Base-by-base conservation (phyloP, 1,140 invertebrate genomes). In the Littorina saxatilis region DNA sequence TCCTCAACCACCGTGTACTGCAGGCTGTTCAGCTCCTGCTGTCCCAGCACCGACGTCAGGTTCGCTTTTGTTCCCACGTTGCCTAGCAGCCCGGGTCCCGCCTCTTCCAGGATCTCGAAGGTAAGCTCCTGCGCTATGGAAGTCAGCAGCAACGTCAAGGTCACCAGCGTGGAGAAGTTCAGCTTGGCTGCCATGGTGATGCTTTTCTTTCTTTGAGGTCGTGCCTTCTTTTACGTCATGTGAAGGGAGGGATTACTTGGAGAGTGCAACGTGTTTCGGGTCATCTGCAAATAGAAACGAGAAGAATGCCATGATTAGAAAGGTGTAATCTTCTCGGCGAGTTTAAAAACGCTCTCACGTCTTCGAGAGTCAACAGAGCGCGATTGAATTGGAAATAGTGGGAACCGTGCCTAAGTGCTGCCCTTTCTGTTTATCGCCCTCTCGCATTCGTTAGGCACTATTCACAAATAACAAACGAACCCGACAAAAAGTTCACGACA, bases 21-120 rank as follows among this genome's bases (percentile, higher is more conserved):
- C n/a, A 80, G 74, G 13, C 37, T 75, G 17, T 66, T 37, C 29
- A 63, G 68, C 32, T 40, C 29, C 35, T 39, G 50, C n/a, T 77
- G 74, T 3, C 74, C 74, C 74, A 77, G 50, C 47, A 77, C 74
- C 5, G 52, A 39, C 43, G 61, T 55, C 23, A 80, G 52, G 78
- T 70, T 72, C 7, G 79, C 79, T 37, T 77, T 61, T 7, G 40
- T 20, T 0, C 37, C 78, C 3, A 84, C 76, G 79, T 84, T 84
- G 11, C 82, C 82, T 40, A 84, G 29, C 1, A 78, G 39, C 11
- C 75, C n/a, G 0, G 79, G 79, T 17, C 58, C 20, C 23, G n/a
- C 20, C 37, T 52, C 72, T 61, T 81, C 82, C 32, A 77, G 37
- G 3, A 77, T 52, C 32, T 77, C 40, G 37, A 77, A 77, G 29